Evolutionary conservation across 2,888 invertebrate species (phyloP).

Genomic region (Empis stercorea): DNA sequence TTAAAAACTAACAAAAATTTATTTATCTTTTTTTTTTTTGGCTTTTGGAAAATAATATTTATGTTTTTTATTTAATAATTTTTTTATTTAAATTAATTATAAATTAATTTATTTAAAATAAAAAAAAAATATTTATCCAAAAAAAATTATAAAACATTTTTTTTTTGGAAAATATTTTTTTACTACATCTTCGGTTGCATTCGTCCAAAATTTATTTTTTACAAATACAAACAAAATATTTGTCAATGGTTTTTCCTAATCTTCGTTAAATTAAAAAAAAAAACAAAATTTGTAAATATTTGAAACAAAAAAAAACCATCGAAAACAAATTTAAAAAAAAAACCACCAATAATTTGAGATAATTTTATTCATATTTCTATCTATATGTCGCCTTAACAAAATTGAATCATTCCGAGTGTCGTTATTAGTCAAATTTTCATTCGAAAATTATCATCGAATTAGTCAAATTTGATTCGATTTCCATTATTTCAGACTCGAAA

Average conservation of each 20-base stretch:
- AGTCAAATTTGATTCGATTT: no score
- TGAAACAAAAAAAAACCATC: background rate
- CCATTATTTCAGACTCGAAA: no score
- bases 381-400: no score
- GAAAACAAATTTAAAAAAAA: background rate
- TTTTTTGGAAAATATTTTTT: no score
- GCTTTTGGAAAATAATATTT: background rate
- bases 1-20: no score
- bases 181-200: slow-evolving; percentile 1
- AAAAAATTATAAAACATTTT: no score
- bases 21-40: no score
- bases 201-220: slow-evolving; percentile 2
- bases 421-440: no score
- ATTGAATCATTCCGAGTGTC: no score
- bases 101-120: background rate
- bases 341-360: background rate
- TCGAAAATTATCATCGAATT: no score
- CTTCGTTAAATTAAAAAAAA: background rate
- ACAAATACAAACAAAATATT: background rate
- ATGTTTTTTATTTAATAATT: background rate
- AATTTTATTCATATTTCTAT: no score
- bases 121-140: background rate
- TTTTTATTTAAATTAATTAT: background rate
- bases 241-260: background rate
- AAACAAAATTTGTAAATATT: background rate